Evolutionary conservation across 1,140 invertebrate genomes (phyloP).

Genomic region (Zaprionus ghesquierei): DNA sequence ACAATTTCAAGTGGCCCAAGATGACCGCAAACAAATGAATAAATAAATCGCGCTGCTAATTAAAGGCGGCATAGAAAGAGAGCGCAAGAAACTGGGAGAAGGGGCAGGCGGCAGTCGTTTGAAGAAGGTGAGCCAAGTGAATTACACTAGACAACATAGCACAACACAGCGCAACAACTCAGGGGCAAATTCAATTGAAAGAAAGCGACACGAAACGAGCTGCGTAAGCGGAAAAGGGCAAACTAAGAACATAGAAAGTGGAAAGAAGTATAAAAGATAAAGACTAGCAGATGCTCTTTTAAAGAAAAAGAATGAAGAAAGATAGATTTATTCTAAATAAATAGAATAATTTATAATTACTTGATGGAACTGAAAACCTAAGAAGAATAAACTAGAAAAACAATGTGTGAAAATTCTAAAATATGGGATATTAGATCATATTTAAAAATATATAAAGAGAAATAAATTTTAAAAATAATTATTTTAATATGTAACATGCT

Average conservation of each 20-base stretch:
- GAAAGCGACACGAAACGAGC: constrained; percentile 76
- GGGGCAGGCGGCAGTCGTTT: constrained; percentile 51
- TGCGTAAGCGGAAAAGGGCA: constrained; percentile 58
- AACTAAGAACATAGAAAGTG: background rate
- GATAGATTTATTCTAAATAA: too few relatives aligned
- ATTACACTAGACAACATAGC: constrained; percentile 21
- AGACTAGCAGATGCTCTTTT: constrained; percentile 14
- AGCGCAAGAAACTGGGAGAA: constrained; percentile 1
- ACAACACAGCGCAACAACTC: constrained; percentile 18
- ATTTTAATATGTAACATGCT: too few relatives aligned
- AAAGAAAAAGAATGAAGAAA: background rate
- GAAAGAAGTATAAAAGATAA: background rate
- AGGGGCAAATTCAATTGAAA: constrained; percentile 71
- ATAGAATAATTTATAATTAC: too few relatives aligned
- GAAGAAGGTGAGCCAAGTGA: constrained; percentile 45
- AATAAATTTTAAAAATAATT: too few relatives aligned
- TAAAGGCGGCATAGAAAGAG: constrained; percentile 58
- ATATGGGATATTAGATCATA: too few relatives aligned
- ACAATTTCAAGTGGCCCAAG: constrained; percentile 41
- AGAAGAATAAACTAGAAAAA: too few relatives aligned
- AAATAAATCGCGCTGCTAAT: constrained; percentile 79
- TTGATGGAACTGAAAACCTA: too few relatives aligned
- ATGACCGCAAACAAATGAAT: constrained; percentile 69
- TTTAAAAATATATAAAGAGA: too few relatives aligned
- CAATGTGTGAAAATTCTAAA: too few relatives aligned